These are phyloP conservation scores for Oasisia sp. DNA, from an alignment of 2,888 invertebrate genomes.

Conservation along the genomic window DNA sequence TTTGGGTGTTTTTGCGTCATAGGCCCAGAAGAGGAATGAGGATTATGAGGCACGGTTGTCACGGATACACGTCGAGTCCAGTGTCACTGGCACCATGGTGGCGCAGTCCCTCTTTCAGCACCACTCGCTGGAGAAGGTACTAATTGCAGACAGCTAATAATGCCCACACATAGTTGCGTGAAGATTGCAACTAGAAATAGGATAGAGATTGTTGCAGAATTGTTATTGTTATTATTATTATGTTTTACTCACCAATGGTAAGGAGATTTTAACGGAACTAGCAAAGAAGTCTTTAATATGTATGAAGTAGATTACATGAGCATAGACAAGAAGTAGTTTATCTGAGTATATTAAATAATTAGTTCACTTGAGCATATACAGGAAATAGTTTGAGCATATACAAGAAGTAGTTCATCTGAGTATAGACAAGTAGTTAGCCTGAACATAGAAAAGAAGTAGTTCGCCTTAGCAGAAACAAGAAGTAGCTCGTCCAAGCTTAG, in stretches of 20 bases:
- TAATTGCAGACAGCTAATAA: background rate
- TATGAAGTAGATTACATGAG: background rate
- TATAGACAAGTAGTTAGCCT: too few relatives aligned
- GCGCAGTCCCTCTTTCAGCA: constrained; percentile 27
- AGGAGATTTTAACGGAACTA: background rate
- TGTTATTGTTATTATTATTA: background rate
- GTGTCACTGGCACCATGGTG: constrained; percentile 23
- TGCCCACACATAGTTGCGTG: background rate
- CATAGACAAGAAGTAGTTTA: background rate
- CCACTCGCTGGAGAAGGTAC: constrained; percentile 29
- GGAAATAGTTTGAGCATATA: too few relatives aligned
- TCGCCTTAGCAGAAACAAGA: background rate
- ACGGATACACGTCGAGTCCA: constrained; percentile 57
- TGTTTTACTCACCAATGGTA: background rate
- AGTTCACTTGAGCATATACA: too few relatives aligned
- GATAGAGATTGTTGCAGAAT: background rate
- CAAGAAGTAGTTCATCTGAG: too few relatives aligned
- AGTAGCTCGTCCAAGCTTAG: background rate
- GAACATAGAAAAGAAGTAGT: too few relatives aligned
- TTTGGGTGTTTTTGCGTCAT: background rate
- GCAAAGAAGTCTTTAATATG: too few relatives aligned
- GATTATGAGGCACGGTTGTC: constrained; percentile 72
- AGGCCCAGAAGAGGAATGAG: constrained; percentile 80
- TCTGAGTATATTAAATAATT: too few relatives aligned
- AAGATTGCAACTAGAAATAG: background rate